phyloP scores from a whole-genome alignment of 2,113 vertebrate genomes.

The Mustela nigripes region DNA sequence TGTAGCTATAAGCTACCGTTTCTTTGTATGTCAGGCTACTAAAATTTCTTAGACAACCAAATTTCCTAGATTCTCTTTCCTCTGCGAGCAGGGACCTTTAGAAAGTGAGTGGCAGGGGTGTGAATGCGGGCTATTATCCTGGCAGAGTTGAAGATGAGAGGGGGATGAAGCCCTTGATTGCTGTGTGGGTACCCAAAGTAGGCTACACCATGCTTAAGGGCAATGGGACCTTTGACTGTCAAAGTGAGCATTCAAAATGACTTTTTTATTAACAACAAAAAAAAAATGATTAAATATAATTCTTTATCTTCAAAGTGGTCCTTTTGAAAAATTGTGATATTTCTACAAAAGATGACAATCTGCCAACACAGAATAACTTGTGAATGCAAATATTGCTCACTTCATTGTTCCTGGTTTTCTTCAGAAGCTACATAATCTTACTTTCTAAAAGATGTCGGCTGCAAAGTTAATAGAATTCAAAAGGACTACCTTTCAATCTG shows the following conservation, averaged over 20 bases:
- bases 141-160: constrained; percentile 19
- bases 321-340: constrained; percentile 89
- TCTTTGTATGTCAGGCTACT: neutral
- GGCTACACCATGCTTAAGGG: constrained; percentile 79
- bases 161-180: constrained; percentile 74
- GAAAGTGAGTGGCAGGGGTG: constrained; percentile 53
- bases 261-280: constrained; percentile 84
- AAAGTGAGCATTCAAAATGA: constrained; percentile 87
- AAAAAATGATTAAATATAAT: constrained; percentile 86
- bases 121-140: constrained; percentile 53
- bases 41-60: neutral
- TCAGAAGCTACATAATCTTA: constrained; percentile 89
- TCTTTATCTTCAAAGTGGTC: constrained; percentile 89
- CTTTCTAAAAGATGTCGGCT: constrained; percentile 90
- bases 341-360: constrained; percentile 91
- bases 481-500: constrained; percentile 89
- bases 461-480: constrained; percentile 91
- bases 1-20: constrained; percentile 21
- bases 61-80: constrained; percentile 12
- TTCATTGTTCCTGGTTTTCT: constrained; percentile 89
- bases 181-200: constrained; percentile 76
- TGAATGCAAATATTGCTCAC: constrained; percentile 89
- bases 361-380: constrained; percentile 89
- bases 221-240: constrained; percentile 82
- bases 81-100: constrained; percentile 34